Conservation (phyloP, 2,888 invertebrate species). For the Cephus sareptanus region DNA sequence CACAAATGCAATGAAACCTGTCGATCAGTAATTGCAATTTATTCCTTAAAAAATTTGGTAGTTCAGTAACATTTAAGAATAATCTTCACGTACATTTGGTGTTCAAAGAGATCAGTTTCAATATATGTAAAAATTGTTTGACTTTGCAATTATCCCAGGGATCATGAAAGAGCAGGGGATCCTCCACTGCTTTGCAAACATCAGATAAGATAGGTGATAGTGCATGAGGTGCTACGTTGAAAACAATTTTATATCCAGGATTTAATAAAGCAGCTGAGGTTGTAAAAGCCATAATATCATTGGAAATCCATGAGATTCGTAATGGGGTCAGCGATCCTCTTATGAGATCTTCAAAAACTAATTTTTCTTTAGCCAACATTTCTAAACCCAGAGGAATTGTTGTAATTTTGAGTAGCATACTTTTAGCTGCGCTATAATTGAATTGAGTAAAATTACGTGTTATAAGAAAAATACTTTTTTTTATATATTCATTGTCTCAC, state of each 20-base stretch:
- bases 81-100: slow-evolving; percentile 49
- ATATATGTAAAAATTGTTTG: slow-evolving; percentile 51
- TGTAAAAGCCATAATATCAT: slow-evolving; percentile 54
- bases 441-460: not conserved
- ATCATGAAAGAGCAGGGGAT: slow-evolving; percentile 52
- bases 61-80: not conserved
- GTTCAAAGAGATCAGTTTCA: slow-evolving; percentile 56
- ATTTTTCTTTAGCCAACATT: slow-evolving; percentile 45
- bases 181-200: slow-evolving; percentile 47
- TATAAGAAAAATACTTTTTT: not conserved
- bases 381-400: slow-evolving; percentile 53
- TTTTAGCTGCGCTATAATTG: slow-evolving; percentile 49
- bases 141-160: slow-evolving; percentile 51
- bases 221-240: slow-evolving; percentile 53
- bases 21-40: slow-evolving; percentile 9
- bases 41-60: not conserved
- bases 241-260: slow-evolving; percentile 45
- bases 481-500: slow-evolving; percentile 34
- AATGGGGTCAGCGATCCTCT: slow-evolving; percentile 56
- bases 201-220: slow-evolving; percentile 55
- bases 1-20: slow-evolving; percentile 57
- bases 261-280: slow-evolving; percentile 50
- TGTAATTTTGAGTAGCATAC: slow-evolving; percentile 52
- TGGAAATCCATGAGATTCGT: slow-evolving; percentile 55
- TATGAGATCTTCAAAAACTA: slow-evolving; percentile 57